These are phyloP conservation scores for Xanthia icteritia DNA, from an alignment of 2,888 invertebrate genomes.

Conservation along the genomic window DNA sequence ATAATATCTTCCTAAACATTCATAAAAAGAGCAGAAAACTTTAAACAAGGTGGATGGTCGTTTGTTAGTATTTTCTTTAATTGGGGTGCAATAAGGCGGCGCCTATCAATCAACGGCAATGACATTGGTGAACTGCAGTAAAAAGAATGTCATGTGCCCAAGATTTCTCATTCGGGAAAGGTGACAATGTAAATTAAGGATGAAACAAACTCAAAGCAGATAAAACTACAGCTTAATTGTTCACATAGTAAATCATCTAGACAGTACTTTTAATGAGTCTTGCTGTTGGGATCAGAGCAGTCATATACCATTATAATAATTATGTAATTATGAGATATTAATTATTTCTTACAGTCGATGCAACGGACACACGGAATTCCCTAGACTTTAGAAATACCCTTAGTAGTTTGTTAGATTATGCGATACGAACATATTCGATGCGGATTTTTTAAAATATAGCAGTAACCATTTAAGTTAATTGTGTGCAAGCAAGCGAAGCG, in stretches of 20 bases:
- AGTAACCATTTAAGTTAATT: constrained; percentile 46
- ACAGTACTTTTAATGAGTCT: neutral
- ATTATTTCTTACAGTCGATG: too few species aligned
- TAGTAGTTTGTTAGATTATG: neutral
- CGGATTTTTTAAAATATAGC: constrained; percentile 17
- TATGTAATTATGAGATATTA: too few species aligned
- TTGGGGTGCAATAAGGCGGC: neutral
- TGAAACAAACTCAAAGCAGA: neutral
- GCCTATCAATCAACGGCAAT: neutral
- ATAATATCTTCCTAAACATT: neutral
- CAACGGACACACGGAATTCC: too few species aligned
- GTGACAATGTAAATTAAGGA: neutral
- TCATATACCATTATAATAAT: too few species aligned
- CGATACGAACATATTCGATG: neutral
- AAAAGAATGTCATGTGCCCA: neutral
- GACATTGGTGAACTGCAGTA: neutral
- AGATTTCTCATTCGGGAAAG: neutral
- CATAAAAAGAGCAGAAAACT: neutral
- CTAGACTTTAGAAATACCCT: too few species aligned
- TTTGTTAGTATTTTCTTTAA: neutral
- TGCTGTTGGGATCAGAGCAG: neutral
- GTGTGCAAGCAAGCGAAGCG: constrained; percentile 50
- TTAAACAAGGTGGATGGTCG: too few species aligned
- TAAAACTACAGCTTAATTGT: neutral
- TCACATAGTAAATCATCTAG: neutral